phyloP scores from a whole-genome alignment of 2,797 vertebrate genomes.

The Corythornis leucogaster region DNA sequence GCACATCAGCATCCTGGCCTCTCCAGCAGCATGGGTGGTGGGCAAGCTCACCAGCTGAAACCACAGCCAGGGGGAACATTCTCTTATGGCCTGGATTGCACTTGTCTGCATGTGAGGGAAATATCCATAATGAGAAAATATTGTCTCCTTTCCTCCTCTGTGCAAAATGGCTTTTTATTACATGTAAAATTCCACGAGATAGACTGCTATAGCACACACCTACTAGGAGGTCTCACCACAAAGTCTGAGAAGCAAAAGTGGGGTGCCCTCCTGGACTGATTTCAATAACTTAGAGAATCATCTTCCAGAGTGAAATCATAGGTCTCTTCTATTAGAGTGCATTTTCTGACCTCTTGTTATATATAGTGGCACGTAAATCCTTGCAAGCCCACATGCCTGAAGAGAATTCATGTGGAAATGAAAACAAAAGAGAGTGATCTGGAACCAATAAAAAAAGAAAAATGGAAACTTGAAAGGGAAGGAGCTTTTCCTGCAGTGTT shows the following conservation, averaged over 20 bases:
- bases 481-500: neutral
- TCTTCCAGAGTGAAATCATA: accelerated
- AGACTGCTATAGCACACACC: neutral
- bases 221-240: accelerated
- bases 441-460: neutral
- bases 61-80: neutral
- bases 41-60: neutral
- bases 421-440: neutral
- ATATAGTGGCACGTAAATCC: neutral
- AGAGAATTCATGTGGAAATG: neutral
- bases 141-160: neutral
- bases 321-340: neutral
- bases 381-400: neutral
- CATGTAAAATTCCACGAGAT: neutral
- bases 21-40: neutral
- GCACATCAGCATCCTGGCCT: neutral
- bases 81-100: neutral
- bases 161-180: neutral
- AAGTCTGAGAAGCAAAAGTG: neutral
- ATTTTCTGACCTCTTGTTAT: neutral
- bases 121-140: too few species aligned
- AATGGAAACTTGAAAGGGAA: neutral
- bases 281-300: neutral
- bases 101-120: neutral
- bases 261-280: neutral